Evolutionary conservation across 1,140 invertebrate species (phyloP).

Genomic region (Prorops nasuta): DNA sequence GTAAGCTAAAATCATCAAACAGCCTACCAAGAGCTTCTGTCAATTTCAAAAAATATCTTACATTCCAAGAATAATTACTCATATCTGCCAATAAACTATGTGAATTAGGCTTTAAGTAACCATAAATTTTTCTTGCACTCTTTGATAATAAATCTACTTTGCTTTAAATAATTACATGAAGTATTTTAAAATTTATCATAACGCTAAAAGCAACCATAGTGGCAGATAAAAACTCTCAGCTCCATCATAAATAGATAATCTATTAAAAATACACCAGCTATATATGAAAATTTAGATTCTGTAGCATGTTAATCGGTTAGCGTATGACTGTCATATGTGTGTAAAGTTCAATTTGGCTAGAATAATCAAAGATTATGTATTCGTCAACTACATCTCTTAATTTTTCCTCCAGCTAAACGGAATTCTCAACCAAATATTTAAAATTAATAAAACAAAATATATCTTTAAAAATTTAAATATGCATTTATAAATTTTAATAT

Average conservation of each 20-base stretch:
- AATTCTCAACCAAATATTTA: constrained; percentile 86
- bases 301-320: constrained; percentile 77
- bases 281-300: constrained; percentile 85
- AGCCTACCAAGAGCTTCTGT: constrained; percentile 76
- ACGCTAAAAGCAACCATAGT: constrained; percentile 92
- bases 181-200: too few species aligned
- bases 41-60: too few species aligned
- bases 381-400: constrained; percentile 81
- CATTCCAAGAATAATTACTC: too few species aligned
- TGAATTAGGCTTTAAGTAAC: too few species aligned
- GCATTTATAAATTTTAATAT: too few species aligned
- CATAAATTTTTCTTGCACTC: too few species aligned
- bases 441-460: too few species aligned
- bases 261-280: constrained; percentile 90
- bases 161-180: constrained; percentile 90
- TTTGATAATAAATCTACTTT: too few species aligned
- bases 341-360: constrained; percentile 98
- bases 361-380: constrained; percentile 98
- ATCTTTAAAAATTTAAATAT: too few species aligned
- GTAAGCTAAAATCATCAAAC: constrained; percentile 92
- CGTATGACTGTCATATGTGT: too few species aligned
- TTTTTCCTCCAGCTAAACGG: constrained; percentile 87
- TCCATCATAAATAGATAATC: constrained; percentile 98
- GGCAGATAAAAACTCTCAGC: constrained; percentile 92
- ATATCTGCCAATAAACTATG: too few species aligned